Base-by-base conservation (phyloP, 1,140 invertebrate species). In the Aphelenchoides fujianensis region DNA sequence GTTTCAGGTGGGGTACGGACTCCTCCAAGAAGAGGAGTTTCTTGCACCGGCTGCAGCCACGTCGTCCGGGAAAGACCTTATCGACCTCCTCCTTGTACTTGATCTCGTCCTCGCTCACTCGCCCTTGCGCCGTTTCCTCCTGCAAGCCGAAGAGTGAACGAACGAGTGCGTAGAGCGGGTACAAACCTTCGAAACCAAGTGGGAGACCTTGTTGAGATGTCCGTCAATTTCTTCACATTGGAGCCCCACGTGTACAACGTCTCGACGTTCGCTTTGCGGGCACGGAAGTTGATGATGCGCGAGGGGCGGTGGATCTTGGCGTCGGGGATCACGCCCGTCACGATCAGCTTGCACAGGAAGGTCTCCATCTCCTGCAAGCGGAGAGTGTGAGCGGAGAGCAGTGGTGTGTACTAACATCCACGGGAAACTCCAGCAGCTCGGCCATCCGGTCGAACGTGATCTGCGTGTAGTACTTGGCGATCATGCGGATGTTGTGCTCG, bases 101-200 rank as follows among this genome's bases (percentile, higher is more conserved):
- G n/a, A n/a, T n/a, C n/a, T n/a, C n/a, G n/a, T n/a, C n/a, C n/a
- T n/a, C n/a, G n/a, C n/a, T n/a, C n/a, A n/a, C n/a, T n/a, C n/a
- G n/a, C n/a, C n/a, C n/a, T n/a, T n/a, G n/a, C n/a, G n/a, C n/a
- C n/a, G n/a, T n/a, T n/a, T n/a, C n/a, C n/a, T n/a, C n/a, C n/a
- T n/a, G n/a, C n/a, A n/a, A n/a, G n/a, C n/a, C n/a, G n/a, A n/a
- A n/a, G n/a, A n/a, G n/a, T n/a, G n/a, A n/a, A n/a, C n/a, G n/a
- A n/a, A n/a, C n/a, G n/a, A n/a, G n/a, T n/a, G n/a, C n/a, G n/a
- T n/a, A n/a, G n/a, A n/a, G n/a, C n/a, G n/a, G n/a, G n/a, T n/a
- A n/a, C n/a, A n/a, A n/a, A n/a, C 94, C 85, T 98, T 98, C 85
- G 97, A 97, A 84, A 98, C 98, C 41, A 99, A 88, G 88, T 98